phyloP scores from a whole-genome alignment of 2,888 invertebrate species.

The Acleris sparsana region DNA sequence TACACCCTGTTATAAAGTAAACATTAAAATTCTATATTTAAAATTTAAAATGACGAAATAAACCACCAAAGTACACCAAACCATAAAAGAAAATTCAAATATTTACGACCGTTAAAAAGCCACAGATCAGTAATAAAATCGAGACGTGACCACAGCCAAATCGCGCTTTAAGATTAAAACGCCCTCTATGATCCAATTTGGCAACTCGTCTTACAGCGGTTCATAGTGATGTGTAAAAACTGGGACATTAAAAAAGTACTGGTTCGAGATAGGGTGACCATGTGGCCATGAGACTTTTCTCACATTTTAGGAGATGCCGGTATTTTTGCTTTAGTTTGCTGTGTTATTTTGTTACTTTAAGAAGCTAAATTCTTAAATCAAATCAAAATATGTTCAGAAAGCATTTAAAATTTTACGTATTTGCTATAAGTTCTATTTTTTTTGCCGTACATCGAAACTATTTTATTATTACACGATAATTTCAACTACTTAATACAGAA shows the following conservation, averaged over 20 bases:
- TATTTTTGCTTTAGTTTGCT: background rate
- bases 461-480: no score
- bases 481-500: no score
- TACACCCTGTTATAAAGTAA: no score
- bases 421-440: no score
- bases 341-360: background rate
- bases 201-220: constrained; percentile 45
- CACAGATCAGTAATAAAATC: constrained; percentile 40
- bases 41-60: background rate
- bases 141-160: constrained; percentile 42
- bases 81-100: constrained; percentile 10
- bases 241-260: constrained; percentile 45
- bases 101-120: constrained; percentile 6
- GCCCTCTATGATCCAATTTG: constrained; percentile 50
- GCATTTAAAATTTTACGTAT: no score
- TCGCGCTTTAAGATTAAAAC: constrained; percentile 43
- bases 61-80: background rate
- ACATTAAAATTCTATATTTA: no score
- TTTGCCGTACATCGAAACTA: no score
- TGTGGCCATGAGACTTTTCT: constrained; percentile 15
- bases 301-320: no score
- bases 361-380: no score
- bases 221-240: constrained; percentile 46
- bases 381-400: no score
- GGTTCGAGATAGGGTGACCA: constrained; percentile 33